Base-by-base conservation (phyloP, 2,797 vertebrate genomes). In the Protosalanx chinensis region DNA sequence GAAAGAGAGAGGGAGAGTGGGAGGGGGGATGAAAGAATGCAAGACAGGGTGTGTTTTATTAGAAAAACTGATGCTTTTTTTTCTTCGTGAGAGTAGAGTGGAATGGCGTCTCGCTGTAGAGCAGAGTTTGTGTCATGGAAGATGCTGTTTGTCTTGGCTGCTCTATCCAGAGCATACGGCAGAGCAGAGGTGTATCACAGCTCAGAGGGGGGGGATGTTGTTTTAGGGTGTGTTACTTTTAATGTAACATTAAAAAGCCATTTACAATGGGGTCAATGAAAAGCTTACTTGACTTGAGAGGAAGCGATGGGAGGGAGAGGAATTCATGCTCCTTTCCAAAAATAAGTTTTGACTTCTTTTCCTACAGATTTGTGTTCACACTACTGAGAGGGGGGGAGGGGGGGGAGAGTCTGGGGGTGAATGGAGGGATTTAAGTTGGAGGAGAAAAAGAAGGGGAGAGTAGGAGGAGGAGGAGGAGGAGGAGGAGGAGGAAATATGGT, bases 201-300 rank as follows among this genome's bases (percentile, higher is more conserved):
- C 58, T 70, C 37, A 3, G 72, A 57, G 68, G 62, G 64, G 72
- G 62, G 68, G 62, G 64, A 35, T 51, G 72, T 74, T 77, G 61
- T 75, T 63, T 58, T 64, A 66, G 89, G 88, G 86, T 80, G 89
- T 89, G 87, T 88, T 90, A 77, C 89, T 85, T 70, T 77, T 89
- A 90, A 87, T 88, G 89, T 90, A 86, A 84, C 83, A 90, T 90
- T 91, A 90, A 91, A 91, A 88, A 80, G 83, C 82, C 79, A 88
- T 90, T 90, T 90, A 89, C 90, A 91, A 90, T 90, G 82, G 89
- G 89, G 90, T 91, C 88, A 90, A 90, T 89, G 88, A 90, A 91
- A 91, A 92, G 87, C 90, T 89, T 86, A 82, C 90, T 91, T 87
- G 84, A 89, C 87, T 87, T 87, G 82, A 83, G 82, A 91, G 89